Base-by-base conservation (phyloP, 2,888 invertebrate genomes). In the Helobdella robusta region DNA sequence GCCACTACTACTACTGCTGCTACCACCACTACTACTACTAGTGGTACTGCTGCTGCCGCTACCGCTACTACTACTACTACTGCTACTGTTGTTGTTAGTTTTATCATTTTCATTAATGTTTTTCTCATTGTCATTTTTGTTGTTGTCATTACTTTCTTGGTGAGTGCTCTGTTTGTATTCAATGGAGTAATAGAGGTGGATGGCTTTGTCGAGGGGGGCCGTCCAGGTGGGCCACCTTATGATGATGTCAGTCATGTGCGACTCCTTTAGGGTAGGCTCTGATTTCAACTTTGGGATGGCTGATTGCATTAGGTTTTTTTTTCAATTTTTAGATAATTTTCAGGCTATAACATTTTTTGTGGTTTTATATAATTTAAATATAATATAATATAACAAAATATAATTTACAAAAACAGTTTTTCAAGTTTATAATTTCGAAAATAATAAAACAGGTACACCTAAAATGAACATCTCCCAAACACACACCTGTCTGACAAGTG, bases 401-500 rank as follows among this genome's bases (percentile, higher is more conserved):
- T n/a, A n/a, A n/a, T n/a, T n/a, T n/a, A n/a, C n/a, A n/a, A n/a
- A n/a, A n/a, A n/a, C n/a, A n/a, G n/a, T n/a, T n/a, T n/a, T n/a
- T n/a, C n/a, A n/a, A n/a, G n/a, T n/a, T 46, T 46, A 46, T 2
- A n/a, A 5, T 28, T n/a, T 25, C 28, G 30, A 25, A 25, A 25
- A 25, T 5, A 15, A 1, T 28, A 28, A 25, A 8, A 11, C 30
- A 5, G 30, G 11, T n/a, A 52, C 23, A 25, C 30, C 5, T 23
- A 59, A 28, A 59, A 28, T 32, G 15, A 15, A 23, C 5, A 32
- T 3, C 35, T 59, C 11, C 32, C 59, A 2, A 23, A 28, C 25
- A 64, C 64, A 6, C 30, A 69, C 70, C 58, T 56, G 70, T 70
- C 59, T 72, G 71, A 60, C 77, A 77, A 6, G 67, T 59, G 0